These are phyloP conservation scores for Hylaea fasciaria DNA, from an alignment of 2,888 invertebrate genomes.

Conservation along the genomic window DNA sequence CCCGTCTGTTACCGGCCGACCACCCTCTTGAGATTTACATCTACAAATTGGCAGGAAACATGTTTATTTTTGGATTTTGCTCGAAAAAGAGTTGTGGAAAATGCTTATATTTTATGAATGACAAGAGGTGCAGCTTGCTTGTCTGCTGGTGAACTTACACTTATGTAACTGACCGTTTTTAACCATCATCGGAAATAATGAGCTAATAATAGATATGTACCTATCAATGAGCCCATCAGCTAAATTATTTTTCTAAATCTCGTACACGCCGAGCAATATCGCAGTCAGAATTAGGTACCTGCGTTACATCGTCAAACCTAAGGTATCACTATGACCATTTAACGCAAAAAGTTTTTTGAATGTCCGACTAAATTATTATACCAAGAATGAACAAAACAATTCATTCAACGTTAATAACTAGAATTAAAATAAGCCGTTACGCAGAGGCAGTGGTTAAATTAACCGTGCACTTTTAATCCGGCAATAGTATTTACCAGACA, in stretches of 20 bases:
- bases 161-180: no score
- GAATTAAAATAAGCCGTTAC: conserved; percentile 59
- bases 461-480: conserved; percentile 69
- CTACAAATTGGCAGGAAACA: conserved; percentile 29
- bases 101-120: background rate
- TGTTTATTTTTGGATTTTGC: conserved; percentile 20
- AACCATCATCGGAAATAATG: no score
- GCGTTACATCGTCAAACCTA: no score
- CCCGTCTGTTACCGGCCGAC: conserved; percentile 42
- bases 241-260: no score
- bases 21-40: conserved; percentile 43
- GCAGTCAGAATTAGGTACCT: no score
- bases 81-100: conserved; percentile 5
- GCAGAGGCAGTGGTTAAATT: conserved; percentile 57
- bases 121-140: no score
- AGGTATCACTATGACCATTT: no score
- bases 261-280: no score
- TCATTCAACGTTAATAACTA: conserved; percentile 49
- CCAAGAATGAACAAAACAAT: conserved; percentile 26
- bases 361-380: background rate
- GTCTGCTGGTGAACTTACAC: no score
- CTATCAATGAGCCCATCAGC: no score
- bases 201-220: no score
- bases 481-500: conserved; percentile 43
- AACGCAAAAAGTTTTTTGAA: no score